Evolutionary conservation across 2,113 vertebrate species (phyloP), one percentile per base, ranked within the genome.

Genomic region (Chaetura pelagica): DNA sequence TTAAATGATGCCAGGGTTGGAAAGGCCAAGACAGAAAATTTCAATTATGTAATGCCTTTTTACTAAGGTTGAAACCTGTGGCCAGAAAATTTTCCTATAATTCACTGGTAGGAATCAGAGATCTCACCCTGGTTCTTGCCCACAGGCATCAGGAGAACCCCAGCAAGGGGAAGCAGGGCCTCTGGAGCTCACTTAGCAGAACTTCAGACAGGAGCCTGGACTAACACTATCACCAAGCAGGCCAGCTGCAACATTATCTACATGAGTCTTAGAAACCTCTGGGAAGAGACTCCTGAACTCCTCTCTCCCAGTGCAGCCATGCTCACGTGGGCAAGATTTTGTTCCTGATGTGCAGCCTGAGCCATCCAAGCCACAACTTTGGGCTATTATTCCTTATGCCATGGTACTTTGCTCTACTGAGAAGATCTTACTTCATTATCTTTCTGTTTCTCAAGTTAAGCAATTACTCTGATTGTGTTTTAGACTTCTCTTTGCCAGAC

Each of bases 1-100:
- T 69, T 57, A 61, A 66, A 30, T 5, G 21, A 40, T 0, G 0
- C 0, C 19, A 15, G 4, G 11, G 7, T 74, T 75, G 27, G 81
- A 94, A 91, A 62, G 0, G 0, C 5, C n/a, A 30, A 62, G 23
- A 42, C 13, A 78, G 48, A 62, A 84, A 67, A n/a, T 63, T 86
- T 55, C 27, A 15, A 44, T 21, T 46, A 67, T 0, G 0, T 69
- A 44, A 51, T 4, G 15, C 19, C 17, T 68, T 63, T 63, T 75
- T 55, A 86, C 6, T 16, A 76, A 27, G 12, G 40, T 15, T 86
- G 72, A 74, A 87, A 81, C 4, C 19, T 21, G 17, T 34, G n/a
- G 48, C 21, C 48, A 94, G 80, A 68, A 93, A 76, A 48, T 54
- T 76, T 67, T 57, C 38, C 38, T 34, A 4, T n/a, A 38, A 84